Percentiles rank a stretch among this genome's conserved stretches.
phyloP scores from a whole-genome alignment of 1,140 invertebrate genomes.

The Brachionus rubens region DNA sequence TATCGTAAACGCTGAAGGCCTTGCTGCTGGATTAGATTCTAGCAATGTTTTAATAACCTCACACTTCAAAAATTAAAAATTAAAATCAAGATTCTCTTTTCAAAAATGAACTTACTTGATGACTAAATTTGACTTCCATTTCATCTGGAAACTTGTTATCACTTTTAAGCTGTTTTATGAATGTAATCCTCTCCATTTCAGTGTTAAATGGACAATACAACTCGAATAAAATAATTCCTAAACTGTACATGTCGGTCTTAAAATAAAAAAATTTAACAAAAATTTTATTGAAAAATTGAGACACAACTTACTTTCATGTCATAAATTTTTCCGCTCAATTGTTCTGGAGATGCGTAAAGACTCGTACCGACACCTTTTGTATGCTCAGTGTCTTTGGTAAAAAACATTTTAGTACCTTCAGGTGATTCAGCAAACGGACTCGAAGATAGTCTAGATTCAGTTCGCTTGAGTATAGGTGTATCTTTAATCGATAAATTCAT shows the following conservation, averaged over 20 bases:
- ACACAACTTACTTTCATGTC: conserved; percentile 38
- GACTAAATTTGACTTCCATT: background rate
- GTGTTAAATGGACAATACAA: conserved; percentile 81
- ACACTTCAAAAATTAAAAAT: conserved; percentile 2
- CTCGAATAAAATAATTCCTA: conserved; percentile 90
- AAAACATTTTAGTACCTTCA: background rate
- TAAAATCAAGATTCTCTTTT: background rate
- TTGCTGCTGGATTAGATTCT: conserved; percentile 47
- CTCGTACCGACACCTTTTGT: conserved; percentile 69
- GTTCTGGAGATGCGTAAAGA: conserved; percentile 96
- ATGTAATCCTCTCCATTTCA: conserved; percentile 75
- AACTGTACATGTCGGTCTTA: conserved; percentile 78
- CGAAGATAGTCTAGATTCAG: background rate
- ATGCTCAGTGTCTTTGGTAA: background rate
- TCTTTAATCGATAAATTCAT: background rate
- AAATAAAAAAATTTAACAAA: background rate
- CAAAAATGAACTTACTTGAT: background rate
- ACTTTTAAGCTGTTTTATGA: conserved; percentile 48
- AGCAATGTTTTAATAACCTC: conserved; percentile 57
- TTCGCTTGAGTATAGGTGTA: background rate
- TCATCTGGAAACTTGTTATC: background rate
- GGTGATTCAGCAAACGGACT: background rate
- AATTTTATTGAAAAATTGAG: background rate
- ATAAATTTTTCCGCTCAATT: conserved; percentile 61
- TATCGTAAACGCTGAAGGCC: conserved; percentile 52